phyloP scores from a whole-genome alignment of 1,140 invertebrate genomes.

The Protaetia brevitarsis region DNA sequence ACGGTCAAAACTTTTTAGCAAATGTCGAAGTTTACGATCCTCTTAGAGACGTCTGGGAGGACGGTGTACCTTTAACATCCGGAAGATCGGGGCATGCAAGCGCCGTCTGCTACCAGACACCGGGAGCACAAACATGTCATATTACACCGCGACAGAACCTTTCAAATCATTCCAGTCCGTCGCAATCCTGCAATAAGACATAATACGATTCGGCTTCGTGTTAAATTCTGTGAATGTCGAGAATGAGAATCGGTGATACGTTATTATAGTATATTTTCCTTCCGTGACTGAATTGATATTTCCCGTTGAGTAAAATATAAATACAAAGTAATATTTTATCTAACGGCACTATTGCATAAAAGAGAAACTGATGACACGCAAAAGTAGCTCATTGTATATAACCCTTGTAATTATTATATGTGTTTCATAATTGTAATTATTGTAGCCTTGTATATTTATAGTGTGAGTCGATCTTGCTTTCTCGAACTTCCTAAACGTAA shows the following conservation, averaged over 20 bases:
- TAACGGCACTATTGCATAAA: background rate
- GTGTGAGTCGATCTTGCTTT: background rate
- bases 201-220: background rate
- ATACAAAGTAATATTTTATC: background rate
- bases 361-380: too few species aligned
- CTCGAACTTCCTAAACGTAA: background rate
- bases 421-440: conserved; percentile 1
- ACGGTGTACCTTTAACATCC: conserved; percentile 74
- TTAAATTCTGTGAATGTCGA: background rate
- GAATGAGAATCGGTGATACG: background rate
- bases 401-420: background rate
- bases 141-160: conserved; percentile 25
- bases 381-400: background rate
- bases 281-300: background rate
- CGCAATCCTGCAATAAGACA: background rate
- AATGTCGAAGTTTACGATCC: conserved; percentile 87
- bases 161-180: conserved; percentile 13
- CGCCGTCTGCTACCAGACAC: conserved; percentile 75
- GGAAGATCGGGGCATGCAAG: conserved; percentile 86
- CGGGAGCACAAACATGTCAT: conserved; percentile 56
- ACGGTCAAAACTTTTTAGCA: conserved; percentile 75
- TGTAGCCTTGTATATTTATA: background rate
- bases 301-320: background rate
- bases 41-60: conserved; percentile 68
- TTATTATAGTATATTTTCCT: background rate